These are phyloP conservation scores for Drosophila erecta DNA, from an alignment of 1,140 invertebrate genomes.

Conservation along the genomic window DNA sequence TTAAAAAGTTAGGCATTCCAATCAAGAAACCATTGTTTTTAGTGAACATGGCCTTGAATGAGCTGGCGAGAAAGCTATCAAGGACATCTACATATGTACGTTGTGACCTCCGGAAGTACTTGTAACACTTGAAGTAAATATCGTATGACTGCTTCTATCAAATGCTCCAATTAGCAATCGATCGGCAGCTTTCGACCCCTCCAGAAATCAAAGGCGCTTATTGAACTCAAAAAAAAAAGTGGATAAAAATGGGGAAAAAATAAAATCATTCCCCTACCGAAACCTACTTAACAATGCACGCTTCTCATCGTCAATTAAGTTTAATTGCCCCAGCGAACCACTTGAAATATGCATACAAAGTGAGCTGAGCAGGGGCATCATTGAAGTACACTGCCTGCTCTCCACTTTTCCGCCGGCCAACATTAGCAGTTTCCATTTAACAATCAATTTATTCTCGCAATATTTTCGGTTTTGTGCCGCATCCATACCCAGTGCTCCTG, in stretches of 20 bases:
- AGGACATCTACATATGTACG: too few relatives aligned
- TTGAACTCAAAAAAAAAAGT: not conserved
- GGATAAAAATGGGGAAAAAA: not conserved
- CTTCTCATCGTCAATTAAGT: conserved; percentile 77
- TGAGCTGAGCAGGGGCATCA: conserved; percentile 51
- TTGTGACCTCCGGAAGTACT: not conserved
- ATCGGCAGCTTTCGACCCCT: conserved; percentile 16
- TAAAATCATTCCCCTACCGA: conserved; percentile 24
- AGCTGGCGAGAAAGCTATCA: not conserved
- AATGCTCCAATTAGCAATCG: conserved; percentile 41
- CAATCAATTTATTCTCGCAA: conserved; percentile 77
- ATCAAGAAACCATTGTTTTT: not conserved
- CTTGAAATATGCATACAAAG: conserved; percentile 78
- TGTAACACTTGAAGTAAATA: conserved; percentile 25
- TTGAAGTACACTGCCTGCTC: conserved; percentile 28
- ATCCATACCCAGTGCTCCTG: not conserved
- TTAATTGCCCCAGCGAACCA: conserved; percentile 75
- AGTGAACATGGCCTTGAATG: not conserved
- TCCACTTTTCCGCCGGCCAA: conserved; percentile 9
- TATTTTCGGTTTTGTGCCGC: conserved; percentile 64
- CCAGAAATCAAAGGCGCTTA: conserved; percentile 53
- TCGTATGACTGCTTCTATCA: not conserved
- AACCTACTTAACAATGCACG: conserved; percentile 49
- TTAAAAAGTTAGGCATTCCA: not conserved
- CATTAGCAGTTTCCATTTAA: conserved; percentile 61